These are phyloP conservation scores for Bolborhynchus lineola DNA, from an alignment of 2,113 vertebrate species.

Conservation along the genomic window DNA sequence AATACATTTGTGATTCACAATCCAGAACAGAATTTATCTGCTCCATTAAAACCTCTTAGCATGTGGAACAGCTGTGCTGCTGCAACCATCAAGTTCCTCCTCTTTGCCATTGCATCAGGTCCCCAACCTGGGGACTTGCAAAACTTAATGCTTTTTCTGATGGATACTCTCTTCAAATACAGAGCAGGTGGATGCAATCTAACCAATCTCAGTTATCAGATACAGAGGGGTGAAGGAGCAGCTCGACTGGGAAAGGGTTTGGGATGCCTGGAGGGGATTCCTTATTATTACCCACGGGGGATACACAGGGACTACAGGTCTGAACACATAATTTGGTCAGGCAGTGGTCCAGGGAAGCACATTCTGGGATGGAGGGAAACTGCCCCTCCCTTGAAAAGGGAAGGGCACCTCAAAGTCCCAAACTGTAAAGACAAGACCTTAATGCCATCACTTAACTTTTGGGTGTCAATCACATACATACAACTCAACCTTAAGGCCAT, in stretches of 20 bases:
- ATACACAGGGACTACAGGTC: background rate
- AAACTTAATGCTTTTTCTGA: background rate
- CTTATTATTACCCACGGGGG: background rate
- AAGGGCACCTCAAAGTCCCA: background rate
- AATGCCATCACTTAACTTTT: background rate
- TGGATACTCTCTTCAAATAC: background rate
- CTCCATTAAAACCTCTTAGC: background rate
- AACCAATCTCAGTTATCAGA: background rate
- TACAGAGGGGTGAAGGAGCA: background rate
- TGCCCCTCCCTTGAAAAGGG: background rate
- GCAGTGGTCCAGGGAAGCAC: background rate
- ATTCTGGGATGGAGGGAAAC: background rate
- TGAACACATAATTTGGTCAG: background rate
- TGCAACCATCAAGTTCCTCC: background rate
- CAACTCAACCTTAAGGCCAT: fast-evolving
- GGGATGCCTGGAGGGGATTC: background rate
- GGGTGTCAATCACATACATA: background rate
- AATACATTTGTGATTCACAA: slow-evolving; percentile 16
- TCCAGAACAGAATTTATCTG: background rate
- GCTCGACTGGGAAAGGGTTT: background rate
- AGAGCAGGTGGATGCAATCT: background rate
- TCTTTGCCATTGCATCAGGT: background rate
- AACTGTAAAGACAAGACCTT: background rate
- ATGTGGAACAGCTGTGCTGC: background rate
- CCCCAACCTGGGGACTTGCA: background rate